These are phyloP conservation scores for Zingel zingel DNA, from an alignment of 2,113 vertebrate genomes.

Conservation along the genomic window DNA sequence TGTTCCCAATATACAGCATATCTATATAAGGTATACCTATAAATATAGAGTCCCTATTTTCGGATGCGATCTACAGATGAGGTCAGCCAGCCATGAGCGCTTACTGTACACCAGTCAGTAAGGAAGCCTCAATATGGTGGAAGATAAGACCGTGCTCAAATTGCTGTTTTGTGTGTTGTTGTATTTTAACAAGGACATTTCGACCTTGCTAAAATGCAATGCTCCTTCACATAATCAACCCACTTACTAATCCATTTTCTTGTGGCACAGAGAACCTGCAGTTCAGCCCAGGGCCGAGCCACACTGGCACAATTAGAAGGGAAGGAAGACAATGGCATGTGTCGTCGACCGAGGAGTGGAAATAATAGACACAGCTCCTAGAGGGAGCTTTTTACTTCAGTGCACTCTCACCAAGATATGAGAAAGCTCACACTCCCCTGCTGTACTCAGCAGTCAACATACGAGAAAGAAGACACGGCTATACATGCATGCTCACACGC, in stretches of 20 bases:
- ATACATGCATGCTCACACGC: conserved; percentile 8
- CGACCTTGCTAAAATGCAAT: conserved; percentile 74
- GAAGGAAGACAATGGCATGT: conserved; percentile 61
- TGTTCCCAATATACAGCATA: conserved; percentile 39
- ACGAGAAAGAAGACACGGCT: conserved; percentile 28
- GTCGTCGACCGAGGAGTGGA: conserved; percentile 40
- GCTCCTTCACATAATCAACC: conserved; percentile 75
- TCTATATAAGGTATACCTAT: too few relatives aligned
- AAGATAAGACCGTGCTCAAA: conserved; percentile 66
- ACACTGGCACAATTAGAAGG: conserved; percentile 47
- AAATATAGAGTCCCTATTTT: conserved; percentile 66
- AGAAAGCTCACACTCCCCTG: conserved; percentile 30
- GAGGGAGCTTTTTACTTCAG: conserved; percentile 57
- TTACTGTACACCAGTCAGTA: conserved; percentile 27
- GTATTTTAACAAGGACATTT: conserved; percentile 70
- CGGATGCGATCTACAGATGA: conserved; percentile 58
- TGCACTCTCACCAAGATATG: conserved; percentile 49
- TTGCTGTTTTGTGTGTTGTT: conserved; percentile 66
- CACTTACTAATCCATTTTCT: conserved; percentile 75
- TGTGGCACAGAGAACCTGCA: conserved; percentile 50
- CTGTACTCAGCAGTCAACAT: conserved; percentile 29
- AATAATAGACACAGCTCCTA: conserved; percentile 44
- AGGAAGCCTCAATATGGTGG: conserved; percentile 50
- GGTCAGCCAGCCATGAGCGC: conserved; percentile 64
- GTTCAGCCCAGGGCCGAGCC: conserved; percentile 55